These are phyloP conservation scores for Mamestra brassicae DNA, from an alignment of 2,888 invertebrate species.

Conservation along the genomic window DNA sequence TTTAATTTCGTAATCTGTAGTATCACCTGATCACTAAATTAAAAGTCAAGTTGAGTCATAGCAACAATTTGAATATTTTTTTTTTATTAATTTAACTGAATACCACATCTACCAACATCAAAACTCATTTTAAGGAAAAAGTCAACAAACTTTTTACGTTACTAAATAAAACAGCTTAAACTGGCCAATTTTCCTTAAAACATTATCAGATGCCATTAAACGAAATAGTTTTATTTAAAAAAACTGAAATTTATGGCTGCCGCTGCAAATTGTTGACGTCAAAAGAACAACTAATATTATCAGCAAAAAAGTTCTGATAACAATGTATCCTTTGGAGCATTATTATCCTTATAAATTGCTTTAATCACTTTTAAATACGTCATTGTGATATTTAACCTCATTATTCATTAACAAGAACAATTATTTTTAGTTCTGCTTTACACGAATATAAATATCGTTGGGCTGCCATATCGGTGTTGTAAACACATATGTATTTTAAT, in stretches of 20 bases:
- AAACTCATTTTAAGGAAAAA: background rate
- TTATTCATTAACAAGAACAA: background rate
- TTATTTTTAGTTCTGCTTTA: background rate
- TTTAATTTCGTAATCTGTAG: background rate
- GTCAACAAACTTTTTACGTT: background rate
- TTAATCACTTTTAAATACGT: background rate
- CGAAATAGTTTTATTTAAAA: background rate
- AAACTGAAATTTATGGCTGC: background rate
- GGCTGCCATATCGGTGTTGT: background rate
- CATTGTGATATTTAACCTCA: background rate
- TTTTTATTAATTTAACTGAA: background rate
- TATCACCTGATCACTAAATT: background rate
- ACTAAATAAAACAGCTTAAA: background rate
- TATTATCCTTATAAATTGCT: slow-evolving; percentile 7
- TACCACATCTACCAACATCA: background rate
- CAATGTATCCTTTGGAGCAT: background rate
- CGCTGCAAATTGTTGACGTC: slow-evolving; percentile 14
- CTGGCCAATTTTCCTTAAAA: background rate
- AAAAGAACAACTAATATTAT: background rate
- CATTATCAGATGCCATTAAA: slow-evolving; percentile 2
- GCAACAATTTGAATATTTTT: background rate
- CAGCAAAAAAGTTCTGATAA: slow-evolving; percentile 13
- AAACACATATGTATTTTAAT: background rate
- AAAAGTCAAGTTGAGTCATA: background rate
- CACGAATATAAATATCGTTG: background rate